Percentiles rank a stretch among this genome's conserved stretches.
Conservation (phyloP, 2,888 invertebrate genomes). For the Diarsia mendica region DNA sequence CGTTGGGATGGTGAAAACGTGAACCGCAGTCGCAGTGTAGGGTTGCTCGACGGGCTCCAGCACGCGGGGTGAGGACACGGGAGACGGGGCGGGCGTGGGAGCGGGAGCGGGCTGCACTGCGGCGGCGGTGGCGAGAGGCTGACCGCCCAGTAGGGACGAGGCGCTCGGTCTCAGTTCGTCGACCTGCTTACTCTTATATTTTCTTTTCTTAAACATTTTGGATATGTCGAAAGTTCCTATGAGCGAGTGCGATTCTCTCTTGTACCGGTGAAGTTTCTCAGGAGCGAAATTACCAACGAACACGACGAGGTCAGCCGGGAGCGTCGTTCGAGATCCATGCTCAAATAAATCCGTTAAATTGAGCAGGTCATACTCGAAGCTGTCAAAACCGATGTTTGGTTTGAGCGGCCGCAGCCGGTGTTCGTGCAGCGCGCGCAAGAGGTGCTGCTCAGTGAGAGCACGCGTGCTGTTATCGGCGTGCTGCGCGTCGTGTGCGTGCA, state of each 20-base stretch:
- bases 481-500: constrained; percentile 24
- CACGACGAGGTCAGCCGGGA: constrained; percentile 20
- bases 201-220: constrained; percentile 78
- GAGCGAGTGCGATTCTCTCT: constrained; percentile 76
- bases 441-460: constrained; percentile 9
- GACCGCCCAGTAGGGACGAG: constrained; percentile 67
- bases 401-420: constrained; percentile 2
- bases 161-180: constrained; percentile 68
- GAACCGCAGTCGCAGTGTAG: not conserved
- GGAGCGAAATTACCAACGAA: constrained; percentile 33
- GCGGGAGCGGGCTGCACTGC: not conserved
- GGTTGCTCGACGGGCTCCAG: not conserved
- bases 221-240: constrained; percentile 83
- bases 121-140: not conserved
- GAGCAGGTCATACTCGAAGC: constrained; percentile 35
- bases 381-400: constrained; percentile 18
- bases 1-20: constrained; percentile 47
- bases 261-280: constrained; percentile 50
- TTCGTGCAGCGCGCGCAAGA: constrained; percentile 16
- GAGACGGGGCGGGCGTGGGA: not conserved
- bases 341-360: constrained; percentile 42
- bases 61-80: not conserved
- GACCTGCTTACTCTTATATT: constrained; percentile 62
- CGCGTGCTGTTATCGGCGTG: constrained; percentile 18
- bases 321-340: not conserved